Conservation (phyloP, 2,797 vertebrate species). For the Propithecus deckenii region DNA sequence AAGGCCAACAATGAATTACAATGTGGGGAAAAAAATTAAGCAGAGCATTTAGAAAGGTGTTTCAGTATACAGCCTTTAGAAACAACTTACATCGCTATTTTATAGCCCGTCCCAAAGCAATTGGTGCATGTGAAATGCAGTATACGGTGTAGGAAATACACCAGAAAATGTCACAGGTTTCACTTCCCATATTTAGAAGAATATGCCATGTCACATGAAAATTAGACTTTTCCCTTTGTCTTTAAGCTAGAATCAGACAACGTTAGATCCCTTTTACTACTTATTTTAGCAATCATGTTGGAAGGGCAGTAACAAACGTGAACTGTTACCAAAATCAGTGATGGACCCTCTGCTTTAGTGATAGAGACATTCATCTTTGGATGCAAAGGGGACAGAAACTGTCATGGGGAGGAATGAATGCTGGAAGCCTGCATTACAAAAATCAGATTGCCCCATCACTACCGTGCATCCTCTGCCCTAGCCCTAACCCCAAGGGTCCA, state of each 20-base stretch:
- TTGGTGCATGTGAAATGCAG: not conserved
- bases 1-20: slow-evolving; percentile 89
- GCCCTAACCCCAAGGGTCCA: not conserved
- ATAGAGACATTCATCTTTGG: not conserved
- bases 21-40: slow-evolving; percentile 82
- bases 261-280: not conserved
- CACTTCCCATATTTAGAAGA: not conserved
- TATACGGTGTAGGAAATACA: not conserved
- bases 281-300: not conserved
- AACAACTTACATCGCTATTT: slow-evolving; percentile 75
- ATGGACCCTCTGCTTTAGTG: not conserved
- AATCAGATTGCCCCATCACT: not conserved
- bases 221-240: not conserved
- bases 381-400: not conserved
- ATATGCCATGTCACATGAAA: not conserved
- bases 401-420: not conserved
- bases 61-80: slow-evolving; percentile 77
- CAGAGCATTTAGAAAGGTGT: slow-evolving; percentile 81
- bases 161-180: not conserved
- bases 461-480: not conserved
- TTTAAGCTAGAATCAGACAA: not conserved
- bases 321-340: not conserved
- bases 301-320: not conserved
- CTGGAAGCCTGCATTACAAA: not conserved
- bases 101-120: slow-evolving; percentile 48